Base-by-base conservation (phyloP, 2,888 invertebrate genomes). In the Eristalinus aeneus region DNA sequence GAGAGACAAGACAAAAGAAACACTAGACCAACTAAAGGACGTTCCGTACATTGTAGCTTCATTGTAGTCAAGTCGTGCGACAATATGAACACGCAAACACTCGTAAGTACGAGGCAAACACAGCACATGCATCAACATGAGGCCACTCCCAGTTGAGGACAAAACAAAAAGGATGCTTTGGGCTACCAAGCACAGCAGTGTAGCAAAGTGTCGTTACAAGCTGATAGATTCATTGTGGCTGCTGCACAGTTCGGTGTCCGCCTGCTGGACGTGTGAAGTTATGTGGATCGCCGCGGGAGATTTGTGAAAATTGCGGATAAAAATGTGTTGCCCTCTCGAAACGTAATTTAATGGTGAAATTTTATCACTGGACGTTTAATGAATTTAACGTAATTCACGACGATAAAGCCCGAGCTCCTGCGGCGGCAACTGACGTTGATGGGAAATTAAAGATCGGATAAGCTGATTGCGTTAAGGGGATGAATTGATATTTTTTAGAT, bases 291-390 rank as follows among this genome's bases (percentile, higher is more conserved):
- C 74, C 80, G 64, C 64, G 69, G 64, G 80, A 58, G 53, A 68
- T 69, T 80, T 69, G 34, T 68, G 39, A 58, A 58, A 74, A 64
- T 69, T 80, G 39, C 32, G 63, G 64, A 34, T 73, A 32, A 79
- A 73, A 54, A 46, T 65, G 20, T 34, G 20, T 34, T 56, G 39
- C 32, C 34, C 69, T 31, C 31, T 23, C 9, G 74, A 31, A 39
- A 69, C 39, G 63, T 69, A 32, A 69, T 58, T 80, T 69, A 20
- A 60, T 63, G 12, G n/a, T 12, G 11, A 27, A 39, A 68, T 69
- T 69, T 61, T 74, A 74, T 58, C 34, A 32, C 65, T 27, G 56
- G 53, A 63, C 32, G 22, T 72, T 46, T 73, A 54, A 63, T 16
- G 54, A 53, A 63, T 63, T 72, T 72, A 63, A 3, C 46, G 46